Evolutionary conservation across 92 coral and sea anemone genomes (phyloP).

Genomic region (Phenganax stokvisi): DNA sequence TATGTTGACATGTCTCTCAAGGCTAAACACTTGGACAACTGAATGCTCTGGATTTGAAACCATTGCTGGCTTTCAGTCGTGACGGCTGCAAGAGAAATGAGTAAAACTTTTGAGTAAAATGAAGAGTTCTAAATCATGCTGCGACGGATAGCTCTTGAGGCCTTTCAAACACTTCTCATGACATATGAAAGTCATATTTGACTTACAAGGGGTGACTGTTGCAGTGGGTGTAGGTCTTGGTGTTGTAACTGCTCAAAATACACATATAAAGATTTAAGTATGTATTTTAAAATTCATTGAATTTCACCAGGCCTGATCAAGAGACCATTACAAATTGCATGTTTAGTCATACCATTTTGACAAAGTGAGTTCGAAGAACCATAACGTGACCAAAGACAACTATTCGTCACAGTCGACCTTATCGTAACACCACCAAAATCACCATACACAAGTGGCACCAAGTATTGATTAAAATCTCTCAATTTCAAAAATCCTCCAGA

Average conservation of each 20-base stretch:
- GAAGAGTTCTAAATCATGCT: not conserved
- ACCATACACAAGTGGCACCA: not conserved
- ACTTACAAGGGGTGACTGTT: too few relatives aligned
- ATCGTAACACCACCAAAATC: not conserved
- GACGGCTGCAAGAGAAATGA: not conserved
- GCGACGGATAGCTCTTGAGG: not conserved
- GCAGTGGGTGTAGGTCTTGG: too few relatives aligned
- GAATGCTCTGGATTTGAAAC: not conserved
- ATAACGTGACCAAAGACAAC: conserved; percentile 25
- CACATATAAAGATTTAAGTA: not conserved
- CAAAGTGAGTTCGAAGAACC: conserved; percentile 23
- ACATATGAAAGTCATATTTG: too few relatives aligned
- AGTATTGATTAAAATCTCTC: not conserved
- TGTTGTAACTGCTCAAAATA: too few relatives aligned
- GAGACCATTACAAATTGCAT: not conserved
- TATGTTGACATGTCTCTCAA: not conserved
- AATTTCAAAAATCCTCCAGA: conserved; percentile 6
- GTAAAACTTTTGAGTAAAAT: not conserved
- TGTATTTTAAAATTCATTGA: not conserved
- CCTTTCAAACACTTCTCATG: not conserved
- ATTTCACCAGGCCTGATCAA: too few relatives aligned
- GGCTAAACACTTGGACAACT: not conserved
- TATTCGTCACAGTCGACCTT: conserved; percentile 2
- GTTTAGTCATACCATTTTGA: not conserved
- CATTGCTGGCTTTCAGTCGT: not conserved